Base-by-base conservation (phyloP, 1,140 invertebrate genomes). In the Aphaenogaster floridana region DNA sequence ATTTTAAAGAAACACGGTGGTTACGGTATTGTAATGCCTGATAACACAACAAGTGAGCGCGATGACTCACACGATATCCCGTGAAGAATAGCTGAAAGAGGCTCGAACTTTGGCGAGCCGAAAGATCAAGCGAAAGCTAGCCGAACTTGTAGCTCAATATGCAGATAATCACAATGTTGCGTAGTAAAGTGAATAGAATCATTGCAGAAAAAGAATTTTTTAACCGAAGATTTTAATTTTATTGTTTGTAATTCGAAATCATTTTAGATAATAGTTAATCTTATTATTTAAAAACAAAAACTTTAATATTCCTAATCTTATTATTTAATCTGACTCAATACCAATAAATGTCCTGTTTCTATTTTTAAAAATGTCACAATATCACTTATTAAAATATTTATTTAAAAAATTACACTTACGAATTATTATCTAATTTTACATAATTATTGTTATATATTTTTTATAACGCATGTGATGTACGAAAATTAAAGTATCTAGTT, bases 1-100 rank as follows among this genome's bases (percentile, higher is more conserved):
- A 97, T 99, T 94, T 97, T 99, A 95, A 98, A 98, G 96, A 98
- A 98, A 94, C 97, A 97, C 93, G 96, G 92, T 92, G 96, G 97
- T 89, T 98, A 98, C 92, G 97, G 97, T 91, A 97, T 97, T 92
- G 96, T 97, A 92, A 96, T 96, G 93, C 95, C 95, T 86, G 96
- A 92, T 96, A 97, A 93, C 95, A 59, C 7, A 79, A 66, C 48
- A 57, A 71, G 42, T 97, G 96, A 96, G 96, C 96, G 21, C 61
- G 97, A 98, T 83, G 97, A 97, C 91, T 97, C 97, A 63, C 97
- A 59, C 97, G 97, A 93, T 84, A 39, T 97, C 96, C 42, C 97
- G 78, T 88, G 61, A 54, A 91, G 57, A 80, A 84, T 42, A 59
- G 69, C 11, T 86, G 76, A 36, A 86, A n/a, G 15, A 9, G 64